Evolutionary conservation across 2,797 vertebrate genomes (phyloP).

Genomic region (Acanthurus lineatus): DNA sequence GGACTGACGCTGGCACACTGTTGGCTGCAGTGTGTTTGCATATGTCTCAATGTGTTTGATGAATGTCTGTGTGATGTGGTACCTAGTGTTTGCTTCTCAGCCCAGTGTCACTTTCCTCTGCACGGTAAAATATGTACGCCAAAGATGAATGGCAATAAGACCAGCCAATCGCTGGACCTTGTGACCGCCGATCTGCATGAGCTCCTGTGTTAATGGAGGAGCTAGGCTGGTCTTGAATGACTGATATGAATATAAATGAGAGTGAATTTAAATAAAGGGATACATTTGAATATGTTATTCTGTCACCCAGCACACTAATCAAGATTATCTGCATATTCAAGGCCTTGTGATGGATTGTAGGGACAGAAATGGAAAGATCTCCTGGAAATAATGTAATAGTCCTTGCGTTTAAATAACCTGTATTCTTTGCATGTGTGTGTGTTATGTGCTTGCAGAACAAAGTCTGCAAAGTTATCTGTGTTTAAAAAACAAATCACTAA

Average conservation of each 20-base stretch:
- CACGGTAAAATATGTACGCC: constrained; percentile 57
- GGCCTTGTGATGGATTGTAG: constrained; percentile 61
- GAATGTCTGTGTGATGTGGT: constrained; percentile 31
- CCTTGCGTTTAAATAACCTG: not conserved
- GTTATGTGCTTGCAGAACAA: not conserved
- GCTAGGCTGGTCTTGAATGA: constrained; percentile 54
- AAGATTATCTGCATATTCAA: constrained; percentile 64
- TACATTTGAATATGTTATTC: constrained; percentile 63
- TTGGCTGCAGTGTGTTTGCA: constrained; percentile 4
- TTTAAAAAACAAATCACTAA: constrained; percentile 8
- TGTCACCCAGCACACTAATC: constrained; percentile 48
- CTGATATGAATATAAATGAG: constrained; percentile 75
- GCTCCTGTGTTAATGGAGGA: constrained; percentile 56
- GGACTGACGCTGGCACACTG: constrained; percentile 7
- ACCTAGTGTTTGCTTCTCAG: constrained; percentile 33
- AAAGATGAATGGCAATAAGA: constrained; percentile 68
- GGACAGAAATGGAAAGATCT: constrained; percentile 20
- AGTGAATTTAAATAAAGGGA: constrained; percentile 68
- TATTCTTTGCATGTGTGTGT: constrained; percentile 6
- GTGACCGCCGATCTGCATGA: constrained; percentile 70
- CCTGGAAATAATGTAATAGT: constrained; percentile 3
- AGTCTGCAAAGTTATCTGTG: constrained; percentile 40
- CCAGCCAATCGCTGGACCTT: constrained; percentile 56
- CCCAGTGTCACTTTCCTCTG: constrained; percentile 40
- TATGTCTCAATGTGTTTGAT: constrained; percentile 16